Conservation (phyloP, 2,888 invertebrate genomes). For the Agapostemon virescens region DNA sequence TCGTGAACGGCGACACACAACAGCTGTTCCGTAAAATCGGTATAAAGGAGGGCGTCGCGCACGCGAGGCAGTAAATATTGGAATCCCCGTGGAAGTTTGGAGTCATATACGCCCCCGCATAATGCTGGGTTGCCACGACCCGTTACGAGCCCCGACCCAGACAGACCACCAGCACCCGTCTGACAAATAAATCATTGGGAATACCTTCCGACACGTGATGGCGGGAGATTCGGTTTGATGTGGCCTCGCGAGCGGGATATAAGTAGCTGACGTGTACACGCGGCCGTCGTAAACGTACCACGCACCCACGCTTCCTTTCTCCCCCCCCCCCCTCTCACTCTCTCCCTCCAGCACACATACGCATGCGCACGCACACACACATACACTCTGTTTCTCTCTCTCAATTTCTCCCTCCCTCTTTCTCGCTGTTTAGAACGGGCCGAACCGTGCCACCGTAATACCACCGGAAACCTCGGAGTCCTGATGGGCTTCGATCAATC, state of each 20-base stretch:
- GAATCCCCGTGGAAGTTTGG: conserved; percentile 64
- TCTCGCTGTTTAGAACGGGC: not conserved
- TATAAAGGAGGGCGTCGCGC: conserved; percentile 61
- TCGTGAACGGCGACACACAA: conserved; percentile 60
- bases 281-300: conserved; percentile 17
- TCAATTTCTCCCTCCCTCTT: not conserved
- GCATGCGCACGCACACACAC: no score
- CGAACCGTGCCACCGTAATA: conserved; percentile 3
- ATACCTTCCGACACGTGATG: conserved; percentile 65
- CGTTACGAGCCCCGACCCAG: conserved; percentile 55
- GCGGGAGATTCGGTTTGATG: conserved; percentile 57
- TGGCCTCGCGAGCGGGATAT: conserved; percentile 26
- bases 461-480: not conserved
- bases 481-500: conserved; percentile 26
- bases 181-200: conserved; percentile 69
- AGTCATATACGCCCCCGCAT: conserved; percentile 67
- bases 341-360: no score
- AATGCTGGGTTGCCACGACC: conserved; percentile 59
- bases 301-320: conserved; percentile 16
- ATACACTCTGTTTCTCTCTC: no score
- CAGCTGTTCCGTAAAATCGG: conserved; percentile 65
- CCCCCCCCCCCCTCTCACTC: not conserved
- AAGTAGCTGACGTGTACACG: conserved; percentile 27
- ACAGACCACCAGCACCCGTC: conserved; percentile 37
- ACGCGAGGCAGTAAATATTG: conserved; percentile 68